Evolutionary conservation across 2,888 invertebrate genomes (phyloP), one percentile per base, ranked within the genome.

Genomic region (Anthophora plumipes): DNA sequence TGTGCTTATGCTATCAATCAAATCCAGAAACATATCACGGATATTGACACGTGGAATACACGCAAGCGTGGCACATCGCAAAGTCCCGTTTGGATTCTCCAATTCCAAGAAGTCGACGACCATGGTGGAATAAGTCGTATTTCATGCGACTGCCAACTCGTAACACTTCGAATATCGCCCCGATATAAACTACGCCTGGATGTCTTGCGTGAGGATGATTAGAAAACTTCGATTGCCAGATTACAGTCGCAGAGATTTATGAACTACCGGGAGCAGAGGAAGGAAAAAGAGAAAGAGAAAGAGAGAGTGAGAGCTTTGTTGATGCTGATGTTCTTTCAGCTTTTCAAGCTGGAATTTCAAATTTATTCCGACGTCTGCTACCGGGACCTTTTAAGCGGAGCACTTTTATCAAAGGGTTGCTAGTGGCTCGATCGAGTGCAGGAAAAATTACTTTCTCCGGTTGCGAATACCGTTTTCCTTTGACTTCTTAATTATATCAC

Each of bases 151-250:
- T 83, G 83, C 81, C 85, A 85, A 69, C 60, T 55, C 50, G 79
- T 80, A 77, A 88, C 88, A 83, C 83, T 76, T 80, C 73, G 83
- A 79, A 84, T 79, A 87, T 86, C 84, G 68, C 31, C 59, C 63
- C 85, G 79, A 85, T 88, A 88, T 87, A 87, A 89, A 80, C 89
- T 82, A 86, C 83, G 75, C 5, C 43, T 54, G 55, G 70, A 79
- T 70, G 86, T 79, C 83, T 88, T 77, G 83, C 79, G 82, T 74
- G 61, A 59, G 75, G 74, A 85, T 82, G 87, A 88, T 87, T 88
- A 89, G 89, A 87, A 88, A 90, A 90, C 87, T 90, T 90, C 87
- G 89, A 90, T 90, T 90, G 87, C 87, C 83, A 81, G 84, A 89
- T 90, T 89, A 88, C 84, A 84, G 67, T 75, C 77, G 48, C 55